Evolutionary conservation across 2,888 invertebrate species (phyloP).

Genomic region (Lochmaea capreae): DNA sequence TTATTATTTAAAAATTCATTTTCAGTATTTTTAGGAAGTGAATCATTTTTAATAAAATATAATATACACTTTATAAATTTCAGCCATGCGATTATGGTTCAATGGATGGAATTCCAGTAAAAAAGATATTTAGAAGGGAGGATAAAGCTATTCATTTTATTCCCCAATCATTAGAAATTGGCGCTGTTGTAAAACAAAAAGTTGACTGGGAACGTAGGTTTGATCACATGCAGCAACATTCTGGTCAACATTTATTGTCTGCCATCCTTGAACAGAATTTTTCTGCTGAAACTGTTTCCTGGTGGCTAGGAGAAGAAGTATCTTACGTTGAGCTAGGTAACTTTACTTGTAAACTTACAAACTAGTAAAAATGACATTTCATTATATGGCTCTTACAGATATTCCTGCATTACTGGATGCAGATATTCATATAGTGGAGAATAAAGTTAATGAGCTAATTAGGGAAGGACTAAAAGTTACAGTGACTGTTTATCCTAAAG

Average conservation of each 20-base stretch:
- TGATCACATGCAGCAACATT: conserved; percentile 94
- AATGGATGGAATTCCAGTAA: conserved; percentile 74
- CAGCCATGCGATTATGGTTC: conserved; percentile 84
- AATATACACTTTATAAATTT: conserved; percentile 16
- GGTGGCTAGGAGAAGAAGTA: conserved; percentile 84
- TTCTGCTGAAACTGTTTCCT: conserved; percentile 78
- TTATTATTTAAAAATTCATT: no score
- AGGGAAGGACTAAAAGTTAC: conserved; percentile 72
- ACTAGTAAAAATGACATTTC: no score
- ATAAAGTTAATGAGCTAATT: conserved; percentile 76
- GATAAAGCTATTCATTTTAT: conserved; percentile 81
- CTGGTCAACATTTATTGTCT: conserved; percentile 87
- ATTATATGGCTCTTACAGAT: conserved; percentile 65
- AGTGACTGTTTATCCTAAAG: conserved; percentile 73
- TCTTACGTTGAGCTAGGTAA: conserved; percentile 77
- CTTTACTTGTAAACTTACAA: not conserved
- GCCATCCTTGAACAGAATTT: conserved; percentile 79
- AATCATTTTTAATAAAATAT: not conserved
- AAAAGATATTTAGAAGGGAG: conserved; percentile 77
- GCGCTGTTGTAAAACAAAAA: conserved; percentile 72
- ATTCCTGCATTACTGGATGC: conserved; percentile 68
- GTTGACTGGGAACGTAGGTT: conserved; percentile 83
- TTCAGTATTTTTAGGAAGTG: not conserved
- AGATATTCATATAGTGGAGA: conserved; percentile 70
- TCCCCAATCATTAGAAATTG: conserved; percentile 70